Conservation (phyloP, 2,797 vertebrate species). For the Clamator glandarius region DNA sequence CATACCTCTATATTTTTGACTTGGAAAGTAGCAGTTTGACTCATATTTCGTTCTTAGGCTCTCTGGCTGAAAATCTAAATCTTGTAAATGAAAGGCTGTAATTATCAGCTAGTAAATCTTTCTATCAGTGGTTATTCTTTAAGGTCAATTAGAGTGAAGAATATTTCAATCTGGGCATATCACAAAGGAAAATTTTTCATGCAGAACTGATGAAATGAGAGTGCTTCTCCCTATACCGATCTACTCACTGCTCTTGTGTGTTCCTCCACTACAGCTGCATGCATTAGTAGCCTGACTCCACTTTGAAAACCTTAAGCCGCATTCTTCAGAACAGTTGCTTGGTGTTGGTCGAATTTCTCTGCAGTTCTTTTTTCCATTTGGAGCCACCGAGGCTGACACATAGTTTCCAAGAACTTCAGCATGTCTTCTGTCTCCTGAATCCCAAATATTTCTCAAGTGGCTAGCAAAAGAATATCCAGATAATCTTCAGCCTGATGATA, state of each 20-base stretch:
- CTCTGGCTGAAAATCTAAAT: not conserved
- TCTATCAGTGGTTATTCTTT: slow-evolving; percentile 21
- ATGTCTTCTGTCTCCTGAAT: slow-evolving; percentile 76
- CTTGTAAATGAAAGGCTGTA: not conserved
- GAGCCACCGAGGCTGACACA: slow-evolving; percentile 70
- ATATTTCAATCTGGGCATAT: not conserved
- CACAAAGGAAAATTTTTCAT: not conserved
- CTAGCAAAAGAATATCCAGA: slow-evolving; percentile 45
- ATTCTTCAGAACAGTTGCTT: slow-evolving; percentile 83
- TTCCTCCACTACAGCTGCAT: slow-evolving; percentile 71
- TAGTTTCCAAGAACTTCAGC: slow-evolving; percentile 79
- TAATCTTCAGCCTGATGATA: slow-evolving; percentile 28
- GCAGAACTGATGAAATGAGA: not conserved
- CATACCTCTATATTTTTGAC: not conserved
- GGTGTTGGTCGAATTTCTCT: slow-evolving; percentile 76
- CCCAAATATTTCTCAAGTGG: slow-evolving; percentile 75
- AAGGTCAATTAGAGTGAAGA: slow-evolving; percentile 23
- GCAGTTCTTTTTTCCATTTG: slow-evolving; percentile 76
- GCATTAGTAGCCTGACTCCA: slow-evolving; percentile 69
- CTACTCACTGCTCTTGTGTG: slow-evolving; percentile 53
- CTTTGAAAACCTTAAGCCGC: slow-evolving; percentile 77
- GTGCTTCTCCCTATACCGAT: slow-evolving; percentile 14
- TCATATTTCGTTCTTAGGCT: not conserved
- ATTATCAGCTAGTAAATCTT: slow-evolving; percentile 42
- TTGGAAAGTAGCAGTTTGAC: not conserved